phyloP scores from a whole-genome alignment of 2,113 vertebrate species.

The Turdus rufiventris region DNA sequence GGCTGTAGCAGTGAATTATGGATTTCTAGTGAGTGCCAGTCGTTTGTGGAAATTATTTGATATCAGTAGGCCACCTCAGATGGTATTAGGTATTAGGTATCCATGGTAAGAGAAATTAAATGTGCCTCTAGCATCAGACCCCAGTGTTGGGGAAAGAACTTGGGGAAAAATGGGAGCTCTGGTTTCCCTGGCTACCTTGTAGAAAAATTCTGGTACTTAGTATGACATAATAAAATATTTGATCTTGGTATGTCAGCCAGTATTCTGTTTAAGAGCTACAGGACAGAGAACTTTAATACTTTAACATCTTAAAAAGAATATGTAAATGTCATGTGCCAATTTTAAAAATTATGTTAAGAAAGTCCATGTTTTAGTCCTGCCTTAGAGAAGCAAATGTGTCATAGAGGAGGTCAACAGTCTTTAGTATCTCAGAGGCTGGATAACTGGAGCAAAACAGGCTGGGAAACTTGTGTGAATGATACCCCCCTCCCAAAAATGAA shows the following conservation, averaged over 20 bases:
- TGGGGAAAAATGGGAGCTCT: not conserved
- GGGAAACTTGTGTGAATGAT: not conserved
- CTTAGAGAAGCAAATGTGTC: not conserved
- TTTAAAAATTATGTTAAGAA: not conserved
- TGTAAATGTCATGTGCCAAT: not conserved
- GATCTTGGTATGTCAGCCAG: not conserved
- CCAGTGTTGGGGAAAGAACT: not conserved
- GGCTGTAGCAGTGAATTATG: not conserved
- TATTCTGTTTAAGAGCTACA: not conserved
- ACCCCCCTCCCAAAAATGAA: not conserved
- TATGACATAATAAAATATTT: not conserved
- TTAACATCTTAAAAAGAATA: not conserved
- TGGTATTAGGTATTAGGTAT: not conserved
- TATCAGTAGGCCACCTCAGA: not conserved
- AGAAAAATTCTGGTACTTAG: not conserved
- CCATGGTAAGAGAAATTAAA: not conserved
- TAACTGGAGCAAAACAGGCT: not conserved
- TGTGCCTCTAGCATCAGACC: not conserved
- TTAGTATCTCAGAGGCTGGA: not conserved
- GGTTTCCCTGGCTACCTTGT: not conserved
- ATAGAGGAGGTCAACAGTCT: not conserved
- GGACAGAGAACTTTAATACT: not conserved
- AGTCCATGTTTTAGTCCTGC: not conserved
- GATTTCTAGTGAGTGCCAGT: not conserved
- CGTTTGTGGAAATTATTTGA: not conserved